Conservation (phyloP, 1,140 invertebrate genomes). For the Trissolcus basalis region DNA sequence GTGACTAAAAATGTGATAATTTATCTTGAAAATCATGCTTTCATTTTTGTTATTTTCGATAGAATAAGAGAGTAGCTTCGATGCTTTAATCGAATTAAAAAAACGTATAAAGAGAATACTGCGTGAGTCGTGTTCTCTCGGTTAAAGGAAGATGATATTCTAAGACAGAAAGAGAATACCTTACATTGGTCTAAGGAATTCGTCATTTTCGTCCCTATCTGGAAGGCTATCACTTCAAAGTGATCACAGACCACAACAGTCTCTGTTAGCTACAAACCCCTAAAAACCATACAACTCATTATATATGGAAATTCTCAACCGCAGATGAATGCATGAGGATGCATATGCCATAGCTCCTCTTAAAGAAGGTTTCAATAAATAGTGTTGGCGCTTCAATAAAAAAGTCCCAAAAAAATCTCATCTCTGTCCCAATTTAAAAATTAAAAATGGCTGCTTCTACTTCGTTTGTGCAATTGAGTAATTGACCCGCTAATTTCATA, state of each 20-base stretch:
- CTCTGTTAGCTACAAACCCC: no score
- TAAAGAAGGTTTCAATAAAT: conserved; percentile 8
- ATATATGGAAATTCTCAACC: conserved; percentile 23
- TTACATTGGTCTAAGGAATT: conserved; percentile 1
- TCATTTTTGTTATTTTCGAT: conserved; percentile 58
- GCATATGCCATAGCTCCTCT: not conserved
- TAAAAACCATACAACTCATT: conserved; percentile 12
- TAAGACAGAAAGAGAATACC: not conserved
- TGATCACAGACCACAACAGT: no score
- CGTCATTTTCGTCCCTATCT: conserved; percentile 5
- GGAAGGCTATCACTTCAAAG: conserved; percentile 10
- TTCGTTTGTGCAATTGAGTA: not conserved
- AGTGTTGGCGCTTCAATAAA: conserved; percentile 33
- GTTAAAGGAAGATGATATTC: not conserved
- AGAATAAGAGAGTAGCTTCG: not conserved
- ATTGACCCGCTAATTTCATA: conserved; percentile 13
- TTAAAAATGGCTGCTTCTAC: conserved; percentile 21
- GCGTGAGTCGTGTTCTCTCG: not conserved
- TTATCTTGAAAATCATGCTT: no score
- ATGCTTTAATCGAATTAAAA: no score
- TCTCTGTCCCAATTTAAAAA: conserved; percentile 18
- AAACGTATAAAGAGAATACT: not conserved
- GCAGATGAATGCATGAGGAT: conserved; percentile 4
- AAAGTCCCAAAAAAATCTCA: conserved; percentile 10
- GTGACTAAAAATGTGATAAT: no score